Conservation (phyloP, 2,113 vertebrate genomes). For the Peromyscus leucopus region DNA sequence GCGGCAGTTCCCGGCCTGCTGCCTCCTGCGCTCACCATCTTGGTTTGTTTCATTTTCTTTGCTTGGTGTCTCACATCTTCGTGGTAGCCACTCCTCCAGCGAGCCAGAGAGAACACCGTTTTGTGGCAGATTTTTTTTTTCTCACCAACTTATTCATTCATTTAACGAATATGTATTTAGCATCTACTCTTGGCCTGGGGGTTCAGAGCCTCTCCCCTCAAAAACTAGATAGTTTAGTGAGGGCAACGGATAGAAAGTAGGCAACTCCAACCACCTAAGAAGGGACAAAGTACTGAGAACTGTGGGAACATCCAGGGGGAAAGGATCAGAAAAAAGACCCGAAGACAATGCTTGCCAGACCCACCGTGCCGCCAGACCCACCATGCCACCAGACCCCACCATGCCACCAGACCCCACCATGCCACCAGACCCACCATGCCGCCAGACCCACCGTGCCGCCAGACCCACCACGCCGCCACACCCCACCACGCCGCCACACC, state of each 20-base stretch:
- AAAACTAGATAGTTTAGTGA: not conserved
- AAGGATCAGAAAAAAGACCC: not conserved
- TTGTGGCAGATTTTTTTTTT: slow-evolving; percentile 38
- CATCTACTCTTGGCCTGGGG: not conserved
- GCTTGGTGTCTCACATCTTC: not conserved
- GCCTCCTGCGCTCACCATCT: not conserved
- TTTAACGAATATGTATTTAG: not conserved
- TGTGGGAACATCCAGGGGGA: not conserved
- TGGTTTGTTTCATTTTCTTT: not conserved
- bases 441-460: not conserved
- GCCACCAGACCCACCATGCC: no score
- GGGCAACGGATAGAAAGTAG: not conserved
- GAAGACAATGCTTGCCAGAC: not conserved
- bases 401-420: no score
- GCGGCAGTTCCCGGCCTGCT: no score
- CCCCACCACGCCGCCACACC: no score
- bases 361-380: no score
- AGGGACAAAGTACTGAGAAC: not conserved
- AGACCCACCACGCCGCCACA: no score
- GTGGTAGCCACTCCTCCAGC: not conserved
- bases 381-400: no score
- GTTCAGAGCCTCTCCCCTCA: not conserved
- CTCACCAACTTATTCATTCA: not conserved
- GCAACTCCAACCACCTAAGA: not conserved
- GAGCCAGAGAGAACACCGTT: slow-evolving; percentile 25